phyloP scores from a whole-genome alignment of 2,888 invertebrate genomes.

The Geotrupes spiniger region DNA sequence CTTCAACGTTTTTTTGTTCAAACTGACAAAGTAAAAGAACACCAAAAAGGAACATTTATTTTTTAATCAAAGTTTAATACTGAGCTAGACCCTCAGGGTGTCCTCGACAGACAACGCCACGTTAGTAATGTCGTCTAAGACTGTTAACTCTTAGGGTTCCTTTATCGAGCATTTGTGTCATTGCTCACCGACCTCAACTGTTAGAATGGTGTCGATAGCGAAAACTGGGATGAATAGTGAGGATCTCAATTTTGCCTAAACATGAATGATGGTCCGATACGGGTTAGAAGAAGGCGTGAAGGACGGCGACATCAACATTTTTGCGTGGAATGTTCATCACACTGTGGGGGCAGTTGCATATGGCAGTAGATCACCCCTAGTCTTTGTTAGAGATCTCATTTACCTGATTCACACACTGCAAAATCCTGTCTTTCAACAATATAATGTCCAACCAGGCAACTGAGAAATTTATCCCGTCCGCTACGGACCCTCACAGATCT shows the following conservation, averaged over 20 bases:
- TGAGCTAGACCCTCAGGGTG: too few relatives aligned
- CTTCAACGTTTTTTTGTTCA: too few relatives aligned
- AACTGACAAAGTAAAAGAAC: too few relatives aligned
- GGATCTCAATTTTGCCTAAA: background rate
- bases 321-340: background rate
- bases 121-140: background rate
- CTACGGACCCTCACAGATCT: background rate
- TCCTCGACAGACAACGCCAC: background rate
- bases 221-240: background rate
- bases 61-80: too few relatives aligned
- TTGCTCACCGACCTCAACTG: background rate
- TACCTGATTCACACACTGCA: background rate
- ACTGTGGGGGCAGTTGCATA: background rate
- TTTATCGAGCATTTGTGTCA: background rate
- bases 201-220: background rate
- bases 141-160: background rate
- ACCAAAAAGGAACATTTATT: too few relatives aligned
- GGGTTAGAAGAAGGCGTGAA: background rate
- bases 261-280: too few relatives aligned
- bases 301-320: background rate
- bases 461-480: background rate
- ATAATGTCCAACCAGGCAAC: background rate
- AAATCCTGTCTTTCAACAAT: background rate
- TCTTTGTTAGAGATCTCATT: background rate
- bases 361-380: slow-evolving; percentile 1